Conservation (phyloP, 2,797 vertebrate genomes). For the Diplodus puntazzo region DNA sequence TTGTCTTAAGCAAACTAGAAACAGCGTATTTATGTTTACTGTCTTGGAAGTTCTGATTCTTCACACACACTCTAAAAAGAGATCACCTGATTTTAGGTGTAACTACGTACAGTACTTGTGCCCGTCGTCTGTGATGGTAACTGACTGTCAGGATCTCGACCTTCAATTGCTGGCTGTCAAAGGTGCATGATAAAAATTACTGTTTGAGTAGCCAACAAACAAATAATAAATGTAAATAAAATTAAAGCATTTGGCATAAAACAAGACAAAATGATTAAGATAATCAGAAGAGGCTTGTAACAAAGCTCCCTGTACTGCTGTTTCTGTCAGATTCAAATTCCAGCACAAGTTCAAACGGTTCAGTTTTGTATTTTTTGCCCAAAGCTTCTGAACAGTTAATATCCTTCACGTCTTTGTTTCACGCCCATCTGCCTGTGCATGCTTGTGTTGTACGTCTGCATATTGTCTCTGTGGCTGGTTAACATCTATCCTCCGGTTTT, state of each 20-base stretch:
- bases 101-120: neutral
- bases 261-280: too few species aligned
- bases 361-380: too few species aligned
- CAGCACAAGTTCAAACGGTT: neutral
- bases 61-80: neutral
- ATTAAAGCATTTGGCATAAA: too few species aligned
- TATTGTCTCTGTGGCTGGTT: neutral
- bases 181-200: neutral
- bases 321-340: too few species aligned
- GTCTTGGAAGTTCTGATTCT: neutral
- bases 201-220: too few species aligned
- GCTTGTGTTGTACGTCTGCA: neutral
- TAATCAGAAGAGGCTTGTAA: too few species aligned
- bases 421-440: slow-evolving; percentile 7
- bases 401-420: neutral
- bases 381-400: neutral
- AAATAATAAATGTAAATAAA: too few species aligned
- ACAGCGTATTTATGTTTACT: neutral
- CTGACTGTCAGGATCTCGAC: neutral
- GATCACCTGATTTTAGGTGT: neutral
- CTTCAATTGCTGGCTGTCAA: neutral
- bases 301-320: too few species aligned
- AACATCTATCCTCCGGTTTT: neutral
- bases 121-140: neutral
- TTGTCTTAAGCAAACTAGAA: too few species aligned